Conservation (phyloP, 2,888 invertebrate genomes). For the Gymnosoma rotundatum region DNA sequence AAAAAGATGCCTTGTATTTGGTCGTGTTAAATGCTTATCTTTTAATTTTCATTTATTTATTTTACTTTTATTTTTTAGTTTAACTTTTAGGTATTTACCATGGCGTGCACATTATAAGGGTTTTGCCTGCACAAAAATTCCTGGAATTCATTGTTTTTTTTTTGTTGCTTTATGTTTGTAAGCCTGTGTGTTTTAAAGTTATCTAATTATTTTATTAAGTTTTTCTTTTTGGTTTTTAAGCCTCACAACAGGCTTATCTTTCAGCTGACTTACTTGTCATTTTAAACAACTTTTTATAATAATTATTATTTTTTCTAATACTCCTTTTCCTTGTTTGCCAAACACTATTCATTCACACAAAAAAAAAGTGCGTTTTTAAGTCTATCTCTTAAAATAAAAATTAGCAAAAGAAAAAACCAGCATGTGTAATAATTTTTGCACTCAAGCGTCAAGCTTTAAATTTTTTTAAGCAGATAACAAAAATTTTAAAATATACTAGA, state of each 20-base stretch:
- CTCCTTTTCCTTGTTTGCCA: conserved; percentile 58
- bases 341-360: conserved; percentile 27
- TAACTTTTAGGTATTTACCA: conserved; percentile 66
- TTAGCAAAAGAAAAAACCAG: conserved; percentile 37
- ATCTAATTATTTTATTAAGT: conserved; percentile 57
- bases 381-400: conserved; percentile 16
- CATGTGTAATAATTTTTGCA: conserved; percentile 68
- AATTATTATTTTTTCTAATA: conserved; percentile 57
- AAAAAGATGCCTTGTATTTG: conserved; percentile 66
- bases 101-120: conserved; percentile 71
- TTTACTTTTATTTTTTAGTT: conserved; percentile 31
- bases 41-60: conserved; percentile 77
- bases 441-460: conserved; percentile 66
- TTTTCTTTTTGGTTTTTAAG: conserved; percentile 8
- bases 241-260: conserved; percentile 55
- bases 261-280: conserved; percentile 59
- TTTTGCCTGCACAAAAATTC: conserved; percentile 76
- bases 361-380: conserved; percentile 60
- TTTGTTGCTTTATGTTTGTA: background rate
- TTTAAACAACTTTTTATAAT: conserved; percentile 66
- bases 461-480: conserved; percentile 57
- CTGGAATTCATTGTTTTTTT: conserved; percentile 65
- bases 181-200: conserved; percentile 14
- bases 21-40: conserved; percentile 81
- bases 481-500: conserved; percentile 51